Percentiles rank a stretch among this genome's conserved stretches.
Conservation (phyloP, 2,797 vertebrate genomes). For the Gouania willdenowi region DNA sequence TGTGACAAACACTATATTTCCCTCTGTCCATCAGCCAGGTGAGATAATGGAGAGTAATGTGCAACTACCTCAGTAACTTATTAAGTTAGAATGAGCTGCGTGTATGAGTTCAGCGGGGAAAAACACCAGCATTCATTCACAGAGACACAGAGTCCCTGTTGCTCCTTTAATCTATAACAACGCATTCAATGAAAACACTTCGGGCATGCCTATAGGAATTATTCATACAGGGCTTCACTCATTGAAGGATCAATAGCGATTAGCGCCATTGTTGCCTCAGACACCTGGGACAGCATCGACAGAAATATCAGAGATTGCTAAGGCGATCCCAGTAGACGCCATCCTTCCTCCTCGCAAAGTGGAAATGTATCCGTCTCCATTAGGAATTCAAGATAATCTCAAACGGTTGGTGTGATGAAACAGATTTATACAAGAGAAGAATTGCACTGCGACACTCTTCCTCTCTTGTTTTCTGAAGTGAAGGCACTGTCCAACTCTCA, state of each 20-base stretch:
- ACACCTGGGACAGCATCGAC: constrained; percentile 34
- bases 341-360: constrained; percentile 1
- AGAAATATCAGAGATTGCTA: constrained; percentile 33
- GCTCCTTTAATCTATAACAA: constrained; percentile 17
- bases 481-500: too few relatives aligned
- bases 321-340: constrained; percentile 13
- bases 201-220: constrained; percentile 26
- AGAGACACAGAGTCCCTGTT: neutral
- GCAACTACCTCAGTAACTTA: constrained; percentile 48
- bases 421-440: too few relatives aligned
- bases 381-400: constrained; percentile 21
- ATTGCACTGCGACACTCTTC: too few relatives aligned
- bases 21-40: constrained; percentile 51
- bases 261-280: constrained; percentile 20
- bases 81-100: constrained; percentile 58
- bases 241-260: constrained; percentile 41
- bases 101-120: constrained; percentile 44
- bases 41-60: constrained; percentile 67
- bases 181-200: constrained; percentile 23
- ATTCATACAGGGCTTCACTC: constrained; percentile 26
- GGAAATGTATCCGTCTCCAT: constrained; percentile 12
- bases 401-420: too few relatives aligned
- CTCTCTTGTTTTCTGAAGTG: too few relatives aligned
- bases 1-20: constrained; percentile 56
- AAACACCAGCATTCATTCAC: neutral